phyloP scores from a whole-genome alignment of 2,797 vertebrate genomes.

The Labeo calbasu region DNA sequence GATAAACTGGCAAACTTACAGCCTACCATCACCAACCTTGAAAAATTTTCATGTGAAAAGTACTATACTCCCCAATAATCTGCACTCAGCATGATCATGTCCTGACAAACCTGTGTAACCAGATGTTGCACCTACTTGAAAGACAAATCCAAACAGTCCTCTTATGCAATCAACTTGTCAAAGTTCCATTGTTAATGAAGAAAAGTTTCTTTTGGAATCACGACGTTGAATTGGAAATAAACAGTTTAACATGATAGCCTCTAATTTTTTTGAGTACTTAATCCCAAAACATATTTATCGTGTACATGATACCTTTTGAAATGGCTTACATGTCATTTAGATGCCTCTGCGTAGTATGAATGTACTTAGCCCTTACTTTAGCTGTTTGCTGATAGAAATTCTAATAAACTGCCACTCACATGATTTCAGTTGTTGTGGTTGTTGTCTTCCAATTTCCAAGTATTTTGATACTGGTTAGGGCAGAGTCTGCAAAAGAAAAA shows the following conservation, averaged over 20 bases:
- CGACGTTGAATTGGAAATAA: neutral
- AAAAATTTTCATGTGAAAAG: neutral
- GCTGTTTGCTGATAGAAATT: slow-evolving; percentile 12
- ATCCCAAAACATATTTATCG: slow-evolving; percentile 26
- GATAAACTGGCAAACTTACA: neutral
- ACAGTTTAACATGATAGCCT: slow-evolving; percentile 12
- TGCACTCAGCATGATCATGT: neutral
- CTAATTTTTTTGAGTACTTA: slow-evolving; percentile 32
- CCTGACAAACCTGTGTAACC: slow-evolving; percentile 34
- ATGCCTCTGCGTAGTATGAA: neutral
- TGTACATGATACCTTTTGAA: slow-evolving; percentile 17
- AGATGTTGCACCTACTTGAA: slow-evolving; percentile 19
- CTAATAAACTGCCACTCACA: neutral
- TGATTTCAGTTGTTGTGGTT: neutral
- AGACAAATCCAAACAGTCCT: slow-evolving; percentile 19
- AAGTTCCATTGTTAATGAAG: slow-evolving; percentile 6
- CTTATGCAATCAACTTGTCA: slow-evolving; percentile 29
- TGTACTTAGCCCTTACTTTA: neutral
- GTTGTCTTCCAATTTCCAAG: neutral
- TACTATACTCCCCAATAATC: neutral
- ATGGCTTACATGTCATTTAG: neutral
- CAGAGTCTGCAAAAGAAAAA: neutral
- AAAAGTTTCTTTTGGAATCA: neutral
- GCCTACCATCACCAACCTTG: neutral
- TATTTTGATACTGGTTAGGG: neutral